A percentile compares a stretch with the other conserved stretches of the same genome.
Conservation (phyloP, 1,140 invertebrate species). For the Druon quercuslanigerum region DNA sequence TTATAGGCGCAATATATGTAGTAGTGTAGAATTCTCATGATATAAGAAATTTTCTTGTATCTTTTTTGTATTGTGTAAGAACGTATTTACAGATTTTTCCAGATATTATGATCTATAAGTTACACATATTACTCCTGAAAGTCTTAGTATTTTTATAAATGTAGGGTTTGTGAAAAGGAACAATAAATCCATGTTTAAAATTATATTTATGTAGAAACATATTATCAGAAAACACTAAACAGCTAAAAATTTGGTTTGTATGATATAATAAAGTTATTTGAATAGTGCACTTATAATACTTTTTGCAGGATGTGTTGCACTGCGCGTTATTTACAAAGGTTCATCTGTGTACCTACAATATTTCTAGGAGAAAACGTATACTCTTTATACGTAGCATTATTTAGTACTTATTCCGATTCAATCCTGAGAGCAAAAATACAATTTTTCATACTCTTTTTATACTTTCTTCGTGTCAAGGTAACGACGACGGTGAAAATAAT, state of each 20-base stretch:
- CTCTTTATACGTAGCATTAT: not conserved
- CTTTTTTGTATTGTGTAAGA: no score
- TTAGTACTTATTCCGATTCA: not conserved
- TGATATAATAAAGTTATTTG: conserved; percentile 20
- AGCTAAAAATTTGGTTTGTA: conserved; percentile 14
- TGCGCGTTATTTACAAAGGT: conserved; percentile 16
- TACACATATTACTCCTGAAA: no score
- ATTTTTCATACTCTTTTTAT: not conserved
- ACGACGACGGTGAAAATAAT: conserved; percentile 24
- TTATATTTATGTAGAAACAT: no score
- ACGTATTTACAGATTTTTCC: no score
- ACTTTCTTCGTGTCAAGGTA: not conserved
- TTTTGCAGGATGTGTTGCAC: conserved; percentile 10
- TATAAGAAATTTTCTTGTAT: no score
- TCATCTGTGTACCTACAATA: not conserved
- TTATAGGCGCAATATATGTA: no score
- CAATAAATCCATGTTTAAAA: no score
- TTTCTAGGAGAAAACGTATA: conserved; percentile 5
- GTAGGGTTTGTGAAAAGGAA: no score
- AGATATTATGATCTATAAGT: no score
- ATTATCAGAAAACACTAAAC: not conserved
- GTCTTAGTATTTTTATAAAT: no score
- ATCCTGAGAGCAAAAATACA: conserved; percentile 12
- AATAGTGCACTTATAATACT: conserved; percentile 23
- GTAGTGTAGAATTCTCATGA: no score